Conservation (phyloP, 2,113 vertebrate genomes). For the Numenius arquata region DNA sequence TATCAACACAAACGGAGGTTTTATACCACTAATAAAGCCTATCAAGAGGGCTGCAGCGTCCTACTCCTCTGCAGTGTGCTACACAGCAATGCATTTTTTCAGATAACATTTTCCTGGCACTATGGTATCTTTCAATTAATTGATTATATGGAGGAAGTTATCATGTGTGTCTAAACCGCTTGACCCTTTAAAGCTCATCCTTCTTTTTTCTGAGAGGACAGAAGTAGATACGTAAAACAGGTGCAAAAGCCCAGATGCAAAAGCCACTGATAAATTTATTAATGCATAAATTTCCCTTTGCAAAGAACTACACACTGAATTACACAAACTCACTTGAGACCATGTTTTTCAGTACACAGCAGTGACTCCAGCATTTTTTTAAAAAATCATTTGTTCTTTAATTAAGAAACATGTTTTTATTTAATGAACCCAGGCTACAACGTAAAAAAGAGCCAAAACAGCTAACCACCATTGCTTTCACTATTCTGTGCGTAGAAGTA, state of each 20-base stretch:
- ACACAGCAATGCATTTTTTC: neutral
- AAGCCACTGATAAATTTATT: neutral
- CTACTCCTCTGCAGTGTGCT: neutral
- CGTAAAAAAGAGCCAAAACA: conserved; percentile 32
- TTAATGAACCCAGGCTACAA: conserved; percentile 31
- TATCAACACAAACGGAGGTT: neutral
- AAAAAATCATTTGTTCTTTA: conserved; percentile 60
- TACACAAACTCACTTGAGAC: neutral
- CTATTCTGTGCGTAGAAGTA: neutral
- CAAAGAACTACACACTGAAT: neutral
- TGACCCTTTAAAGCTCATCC: neutral
- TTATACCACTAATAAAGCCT: neutral
- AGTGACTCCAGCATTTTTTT: conserved; percentile 5
- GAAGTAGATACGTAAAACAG: neutral
- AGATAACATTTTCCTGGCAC: neutral
- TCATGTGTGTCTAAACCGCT: neutral
- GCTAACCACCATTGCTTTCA: neutral
- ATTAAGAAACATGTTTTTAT: conserved; percentile 67
- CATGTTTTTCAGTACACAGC: conserved; percentile 5
- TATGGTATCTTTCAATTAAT: neutral
- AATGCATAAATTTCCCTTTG: neutral
- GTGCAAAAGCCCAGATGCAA: neutral
- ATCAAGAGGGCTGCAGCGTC: neutral
- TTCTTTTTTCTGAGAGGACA: neutral
- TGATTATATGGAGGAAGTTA: neutral